Conservation (phyloP, 1,140 invertebrate genomes). For the Zaprionus tsacasi region DNA sequence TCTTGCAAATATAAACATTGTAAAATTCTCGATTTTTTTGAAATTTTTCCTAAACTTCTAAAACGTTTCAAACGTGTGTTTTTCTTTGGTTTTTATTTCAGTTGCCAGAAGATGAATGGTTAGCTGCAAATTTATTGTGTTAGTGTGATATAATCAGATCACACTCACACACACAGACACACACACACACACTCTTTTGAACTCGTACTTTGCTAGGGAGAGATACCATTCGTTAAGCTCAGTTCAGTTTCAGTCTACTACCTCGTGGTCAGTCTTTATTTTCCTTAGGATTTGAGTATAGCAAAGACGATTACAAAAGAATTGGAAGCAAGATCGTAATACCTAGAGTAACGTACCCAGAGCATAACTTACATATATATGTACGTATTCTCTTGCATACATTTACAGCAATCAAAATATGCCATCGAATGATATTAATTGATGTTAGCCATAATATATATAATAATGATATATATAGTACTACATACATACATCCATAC, state of each 20-base stretch:
- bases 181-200: not conserved
- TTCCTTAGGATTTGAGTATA: not conserved
- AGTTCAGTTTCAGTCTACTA: conserved; percentile 24
- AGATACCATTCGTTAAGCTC: not conserved
- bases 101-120: conserved; percentile 84
- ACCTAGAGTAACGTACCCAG: conserved; percentile 25
- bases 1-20: conserved; percentile 34
- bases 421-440: conserved; percentile 82
- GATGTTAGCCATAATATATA: conserved; percentile 70
- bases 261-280: conserved; percentile 12
- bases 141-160: conserved; percentile 50
- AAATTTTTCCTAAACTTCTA: conserved; percentile 25
- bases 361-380: conserved; percentile 37
- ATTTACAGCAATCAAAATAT: conserved; percentile 71
- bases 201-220: conserved; percentile 19
- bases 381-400: conserved; percentile 17
- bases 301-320: conserved; percentile 9
- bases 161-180: no score
- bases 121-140: conserved; percentile 84
- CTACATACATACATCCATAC: not conserved
- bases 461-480: not conserved
- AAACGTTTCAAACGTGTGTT: conserved; percentile 52
- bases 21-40: conserved; percentile 29
- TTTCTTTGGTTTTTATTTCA: conserved; percentile 80
- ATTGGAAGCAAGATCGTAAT: not conserved